phyloP scores from a whole-genome alignment of 2,113 vertebrate species.

The Takifugu flavidus region DNA sequence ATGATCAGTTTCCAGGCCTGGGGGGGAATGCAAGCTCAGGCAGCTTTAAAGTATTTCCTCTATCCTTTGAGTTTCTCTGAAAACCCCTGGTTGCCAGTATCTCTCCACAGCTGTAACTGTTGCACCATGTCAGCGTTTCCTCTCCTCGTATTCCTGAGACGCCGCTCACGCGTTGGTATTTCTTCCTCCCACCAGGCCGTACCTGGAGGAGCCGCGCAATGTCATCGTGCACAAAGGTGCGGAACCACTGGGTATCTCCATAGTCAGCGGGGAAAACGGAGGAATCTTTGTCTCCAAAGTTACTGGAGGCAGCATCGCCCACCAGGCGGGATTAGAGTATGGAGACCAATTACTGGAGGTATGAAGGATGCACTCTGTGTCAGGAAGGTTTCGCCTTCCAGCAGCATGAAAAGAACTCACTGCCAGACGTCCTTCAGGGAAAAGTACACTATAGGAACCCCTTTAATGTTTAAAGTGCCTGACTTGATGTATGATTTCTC shows the following conservation, averaged over 20 bases:
- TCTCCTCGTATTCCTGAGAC: neutral
- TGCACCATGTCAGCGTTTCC: conserved; percentile 3
- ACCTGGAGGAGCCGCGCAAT: conserved; percentile 93
- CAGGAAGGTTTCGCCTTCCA: conserved; percentile 7
- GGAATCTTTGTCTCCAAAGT: conserved; percentile 98
- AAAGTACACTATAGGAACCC: neutral
- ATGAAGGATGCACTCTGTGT: conserved; percentile 35
- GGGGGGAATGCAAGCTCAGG: neutral
- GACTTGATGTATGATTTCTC: conserved; percentile 5
- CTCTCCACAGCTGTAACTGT: conserved; percentile 6
- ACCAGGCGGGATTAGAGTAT: conserved; percentile 95
- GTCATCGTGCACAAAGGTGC: conserved; percentile 94
- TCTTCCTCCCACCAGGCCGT: conserved; percentile 78
- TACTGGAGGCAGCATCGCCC: conserved; percentile 92
- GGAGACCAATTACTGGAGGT: conserved; percentile 98
- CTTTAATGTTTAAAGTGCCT: neutral
- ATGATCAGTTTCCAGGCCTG: conserved; percentile 31
- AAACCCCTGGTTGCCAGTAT: neutral
- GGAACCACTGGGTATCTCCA: conserved; percentile 96
- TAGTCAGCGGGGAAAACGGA: conserved; percentile 94
- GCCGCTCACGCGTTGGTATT: conserved; percentile 3
- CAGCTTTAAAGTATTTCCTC: neutral
- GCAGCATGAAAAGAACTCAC: conserved; percentile 8
- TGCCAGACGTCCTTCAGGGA: neutral
- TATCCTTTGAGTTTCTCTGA: conserved; percentile 5